Conservation (phyloP, 1,140 invertebrate genomes). For the Drosophila parvula region DNA sequence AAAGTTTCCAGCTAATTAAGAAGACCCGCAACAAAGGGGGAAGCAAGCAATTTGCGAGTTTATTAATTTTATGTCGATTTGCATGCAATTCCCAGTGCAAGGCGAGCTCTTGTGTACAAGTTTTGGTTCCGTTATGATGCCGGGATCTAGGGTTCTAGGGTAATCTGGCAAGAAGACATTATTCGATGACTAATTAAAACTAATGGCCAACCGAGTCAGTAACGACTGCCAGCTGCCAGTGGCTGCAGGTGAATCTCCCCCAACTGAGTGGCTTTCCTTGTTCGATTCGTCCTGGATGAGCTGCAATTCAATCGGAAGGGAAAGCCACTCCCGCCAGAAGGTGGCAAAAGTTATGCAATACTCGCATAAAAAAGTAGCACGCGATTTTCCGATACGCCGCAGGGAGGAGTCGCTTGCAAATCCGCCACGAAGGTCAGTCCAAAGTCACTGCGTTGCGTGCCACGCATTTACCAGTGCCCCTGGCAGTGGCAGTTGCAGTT, state of each 20-base stretch:
- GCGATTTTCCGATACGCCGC: conserved; percentile 58
- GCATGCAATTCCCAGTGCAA: conserved; percentile 74
- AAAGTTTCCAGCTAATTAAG: conserved; percentile 78
- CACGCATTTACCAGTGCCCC: conserved; percentile 50
- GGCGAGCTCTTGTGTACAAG: conserved; percentile 56
- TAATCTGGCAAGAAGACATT: conserved; percentile 65
- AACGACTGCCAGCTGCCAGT: conserved; percentile 18
- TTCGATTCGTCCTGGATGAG: conserved; percentile 54
- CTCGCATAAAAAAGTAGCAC: conserved; percentile 47
- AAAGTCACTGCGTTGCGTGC: conserved; percentile 67
- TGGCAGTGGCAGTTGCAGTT: conserved; percentile 43
- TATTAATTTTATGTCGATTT: conserved; percentile 81
- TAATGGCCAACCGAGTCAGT: conserved; percentile 49
- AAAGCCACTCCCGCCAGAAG: conserved; percentile 55
- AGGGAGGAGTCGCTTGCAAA: conserved; percentile 38
- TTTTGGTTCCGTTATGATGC: conserved; percentile 45
- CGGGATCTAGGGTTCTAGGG: conserved; percentile 9
- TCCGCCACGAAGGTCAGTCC: conserved; percentile 60
- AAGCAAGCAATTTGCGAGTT: conserved; percentile 70
- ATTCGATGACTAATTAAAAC: conserved; percentile 65
- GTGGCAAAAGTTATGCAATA: conserved; percentile 61
- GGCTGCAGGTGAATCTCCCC: conserved; percentile 39
- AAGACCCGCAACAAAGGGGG: conserved; percentile 17
- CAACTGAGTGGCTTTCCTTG: conserved; percentile 67
- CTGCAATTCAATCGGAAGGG: conserved; percentile 65